These are phyloP conservation scores for Physella acuta DNA, from an alignment of 1,140 invertebrate genomes.

Conservation along the genomic window DNA sequence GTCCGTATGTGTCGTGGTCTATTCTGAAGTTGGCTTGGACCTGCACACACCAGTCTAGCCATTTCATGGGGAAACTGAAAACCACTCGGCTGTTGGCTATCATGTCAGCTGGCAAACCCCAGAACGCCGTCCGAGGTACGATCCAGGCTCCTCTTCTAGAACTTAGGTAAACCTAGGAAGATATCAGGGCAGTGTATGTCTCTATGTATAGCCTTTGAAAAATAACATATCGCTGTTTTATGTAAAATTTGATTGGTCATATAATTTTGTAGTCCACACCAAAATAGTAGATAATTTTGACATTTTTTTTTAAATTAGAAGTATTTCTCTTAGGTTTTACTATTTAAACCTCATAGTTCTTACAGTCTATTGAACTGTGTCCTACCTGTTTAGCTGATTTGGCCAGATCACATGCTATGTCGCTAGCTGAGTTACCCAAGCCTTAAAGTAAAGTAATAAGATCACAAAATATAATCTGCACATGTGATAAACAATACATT, in stretches of 20 bases:
- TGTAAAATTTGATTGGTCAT: neutral
- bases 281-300: too few relatives aligned
- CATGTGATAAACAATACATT: too few relatives aligned
- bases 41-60: constrained; percentile 55
- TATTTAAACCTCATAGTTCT: too few relatives aligned
- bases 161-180: constrained; percentile 50
- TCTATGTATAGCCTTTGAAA: too few relatives aligned
- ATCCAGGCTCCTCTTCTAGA: constrained; percentile 58
- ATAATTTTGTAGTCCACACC: neutral
- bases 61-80: constrained; percentile 44
- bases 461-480: too few relatives aligned
- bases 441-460: constrained; percentile 48
- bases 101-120: constrained; percentile 55
- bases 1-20: constrained; percentile 45
- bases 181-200: constrained; percentile 7
- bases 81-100: constrained; percentile 51
- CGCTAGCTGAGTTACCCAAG: constrained; percentile 65
- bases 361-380: too few relatives aligned
- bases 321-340: too few relatives aligned
- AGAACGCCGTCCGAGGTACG: constrained; percentile 52
- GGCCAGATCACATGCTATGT: constrained; percentile 64
- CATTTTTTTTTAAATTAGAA: too few relatives aligned
- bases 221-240: too few relatives aligned
- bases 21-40: constrained; percentile 49
- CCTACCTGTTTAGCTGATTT: constrained; percentile 60